These are phyloP conservation scores for Labroides dimidiatus DNA, from an alignment of 2,797 vertebrate genomes.

Conservation along the genomic window DNA sequence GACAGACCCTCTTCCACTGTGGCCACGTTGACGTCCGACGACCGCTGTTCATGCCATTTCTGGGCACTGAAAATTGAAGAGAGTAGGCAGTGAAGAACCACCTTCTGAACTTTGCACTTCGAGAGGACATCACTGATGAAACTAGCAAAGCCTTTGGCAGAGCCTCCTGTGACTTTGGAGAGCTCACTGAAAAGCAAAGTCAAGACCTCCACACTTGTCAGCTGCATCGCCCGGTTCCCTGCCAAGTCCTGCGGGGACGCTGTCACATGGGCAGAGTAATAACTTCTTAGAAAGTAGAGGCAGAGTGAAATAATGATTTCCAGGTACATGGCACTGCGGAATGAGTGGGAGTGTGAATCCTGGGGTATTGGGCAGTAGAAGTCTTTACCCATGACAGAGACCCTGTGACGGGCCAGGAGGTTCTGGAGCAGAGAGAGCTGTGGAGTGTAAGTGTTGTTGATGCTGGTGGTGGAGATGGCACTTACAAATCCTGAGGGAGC, in stretches of 20 bases:
- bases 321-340: conserved; percentile 98
- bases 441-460: conserved; percentile 97
- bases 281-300: conserved; percentile 95
- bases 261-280: conserved; percentile 94
- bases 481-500: conserved; percentile 94
- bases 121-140: conserved; percentile 97
- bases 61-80: conserved; percentile 98
- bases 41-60: conserved; percentile 94
- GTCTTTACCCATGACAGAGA: conserved; percentile 98
- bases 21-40: conserved; percentile 86
- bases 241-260: conserved; percentile 92
- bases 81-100: conserved; percentile 95
- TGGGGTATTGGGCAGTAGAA: conserved; percentile 97
- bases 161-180: conserved; percentile 93
- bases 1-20: conserved; percentile 95
- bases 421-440: conserved; percentile 97
- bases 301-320: conserved; percentile 98
- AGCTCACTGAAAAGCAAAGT: conserved; percentile 95
- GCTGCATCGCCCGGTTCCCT: conserved; percentile 97
- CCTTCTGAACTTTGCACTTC: conserved; percentile 99
- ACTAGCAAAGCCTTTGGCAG: conserved; percentile 96
- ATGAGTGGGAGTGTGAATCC: conserved; percentile 95
- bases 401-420: conserved; percentile 93
- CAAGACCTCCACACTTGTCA: conserved; percentile 97
- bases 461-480: conserved; percentile 97